Base-by-base conservation (phyloP, 2,797 vertebrate species). In the Coilia nasus region DNA sequence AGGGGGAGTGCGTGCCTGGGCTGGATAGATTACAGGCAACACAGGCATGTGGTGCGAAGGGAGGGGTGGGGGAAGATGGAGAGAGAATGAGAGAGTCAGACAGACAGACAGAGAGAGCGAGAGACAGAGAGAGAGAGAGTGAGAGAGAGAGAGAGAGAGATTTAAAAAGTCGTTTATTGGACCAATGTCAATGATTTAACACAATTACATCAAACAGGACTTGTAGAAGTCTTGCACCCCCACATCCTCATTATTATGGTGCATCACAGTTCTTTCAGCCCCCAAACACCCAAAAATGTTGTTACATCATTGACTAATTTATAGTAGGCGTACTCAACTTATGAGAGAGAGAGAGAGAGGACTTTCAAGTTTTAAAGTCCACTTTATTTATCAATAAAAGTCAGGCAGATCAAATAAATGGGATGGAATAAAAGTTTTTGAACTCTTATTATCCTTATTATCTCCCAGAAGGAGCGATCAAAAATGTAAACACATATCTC, bases 11-110 rank as follows among this genome's bases (percentile, higher is more conserved):
- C 56, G 81, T 21, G 81, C 54, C 83, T 75, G 78, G 35, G 59
- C 83, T 83, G 81, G 86, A 89, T 87, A 89, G 84, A 89, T 89
- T 86, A 85, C 87, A 85, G 75, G 15, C 71, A 83, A 41, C 86
- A 78, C 71, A 81, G 64, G 86, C 88, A 67, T 78, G 64, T 23
- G 59, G 21, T 41, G 21, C 31, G 35, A 71, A 19, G 19, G 25
- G 57, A 60, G 57, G 2, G 57, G 25, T 85, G 80, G 56, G 12
- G n/a, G 4, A 1, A 25, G 60, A 25, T 0, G 25, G 23, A 28
- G 60, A 25, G 60, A 25, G 60, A 64, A n/a, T 10, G 60, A 64
- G 60, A 64, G 7, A 25, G 60, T 25, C n/a, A 64, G 60, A 64
- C 17, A 21, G 57, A 21, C 7, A 59, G 57, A 21, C 2, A 21